Evolutionary conservation across 2,888 invertebrate species (phyloP), one percentile per base, ranked within the genome.

Genomic region (Tiliacea aurago): DNA sequence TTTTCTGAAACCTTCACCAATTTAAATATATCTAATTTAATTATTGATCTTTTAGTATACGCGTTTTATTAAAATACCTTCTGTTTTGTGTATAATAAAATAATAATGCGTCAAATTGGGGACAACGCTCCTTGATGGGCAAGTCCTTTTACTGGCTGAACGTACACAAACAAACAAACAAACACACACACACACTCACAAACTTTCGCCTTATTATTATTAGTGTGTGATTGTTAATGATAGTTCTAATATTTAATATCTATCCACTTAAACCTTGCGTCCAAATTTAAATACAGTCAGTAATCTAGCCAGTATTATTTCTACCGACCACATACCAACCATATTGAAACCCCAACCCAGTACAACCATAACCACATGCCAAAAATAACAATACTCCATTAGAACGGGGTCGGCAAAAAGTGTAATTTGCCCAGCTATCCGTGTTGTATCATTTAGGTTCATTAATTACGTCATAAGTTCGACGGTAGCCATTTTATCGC

Each of bases 401-500:
- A 80, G 79, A 80, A 76, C 68, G 78, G 84, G 88, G 88, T 89
- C 90, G 82, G 86, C 84, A 92, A 91, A 90, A 93, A 90, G 88
- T 88, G 89, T 90, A 92, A 92, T 93, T 92, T 86, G 75, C 86
- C 77, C 37, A 62, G 75, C 79, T 74, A 85, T 89, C 86, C 87
- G 87, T 89, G 91, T 92, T 94, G 93, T 94, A 95, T 94, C 94
- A 94, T 94, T 93, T 88, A 85, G 91, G 91, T 93, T 91, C 93
- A 95, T 95, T 95, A 95, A 95, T 95, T 95, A 94, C 93, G 89
- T 89, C 92, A 93, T 93, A 94, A 95, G 95, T 94, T 94, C 91
- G 92, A 89, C 90, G 91, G 86, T 88, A 91, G 91, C 84, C 91
- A 93, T 91, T 95, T 95, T 95, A 95, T 94, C 89, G 93, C 83